These are phyloP conservation scores for Psilopsiagon aymara DNA, from an alignment of 2,113 vertebrate species.

Conservation along the genomic window DNA sequence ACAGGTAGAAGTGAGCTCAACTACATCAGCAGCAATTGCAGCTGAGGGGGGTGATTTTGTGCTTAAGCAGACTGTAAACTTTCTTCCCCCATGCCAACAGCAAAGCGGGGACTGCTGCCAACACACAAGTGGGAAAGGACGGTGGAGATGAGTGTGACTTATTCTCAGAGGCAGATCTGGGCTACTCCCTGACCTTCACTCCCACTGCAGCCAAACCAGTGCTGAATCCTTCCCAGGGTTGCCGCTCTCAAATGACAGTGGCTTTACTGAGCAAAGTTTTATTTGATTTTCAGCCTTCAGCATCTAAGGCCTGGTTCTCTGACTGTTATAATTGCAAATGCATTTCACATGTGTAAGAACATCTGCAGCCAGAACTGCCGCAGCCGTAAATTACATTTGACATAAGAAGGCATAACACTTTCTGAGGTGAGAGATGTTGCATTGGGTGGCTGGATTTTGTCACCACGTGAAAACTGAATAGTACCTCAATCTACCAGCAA, in stretches of 20 bases:
- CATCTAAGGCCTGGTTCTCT: background rate
- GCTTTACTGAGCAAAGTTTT: background rate
- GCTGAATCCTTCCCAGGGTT: background rate
- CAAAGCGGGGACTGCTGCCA: background rate
- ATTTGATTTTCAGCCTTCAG: background rate
- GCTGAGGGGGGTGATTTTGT: background rate
- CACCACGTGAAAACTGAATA: background rate
- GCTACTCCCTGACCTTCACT: background rate
- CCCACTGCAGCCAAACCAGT: background rate
- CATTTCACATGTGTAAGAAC: fast-evolving
- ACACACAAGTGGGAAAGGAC: background rate
- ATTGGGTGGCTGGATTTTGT: background rate
- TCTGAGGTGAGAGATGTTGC: background rate
- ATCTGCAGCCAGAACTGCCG: background rate
- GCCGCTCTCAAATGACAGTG: background rate
- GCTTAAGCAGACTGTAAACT: background rate
- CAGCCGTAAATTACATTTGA: background rate
- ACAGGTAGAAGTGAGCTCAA: background rate
- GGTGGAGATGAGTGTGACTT: background rate
- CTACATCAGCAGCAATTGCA: background rate
- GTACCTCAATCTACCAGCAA: background rate
- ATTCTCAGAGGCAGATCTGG: background rate
- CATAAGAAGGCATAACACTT: background rate
- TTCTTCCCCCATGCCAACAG: background rate
- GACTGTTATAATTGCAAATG: background rate